Percentiles rank a stretch among this genome's conserved stretches.
Evolutionary conservation across 2,113 vertebrate species (phyloP).

Genomic region (Perca schrenkii): DNA sequence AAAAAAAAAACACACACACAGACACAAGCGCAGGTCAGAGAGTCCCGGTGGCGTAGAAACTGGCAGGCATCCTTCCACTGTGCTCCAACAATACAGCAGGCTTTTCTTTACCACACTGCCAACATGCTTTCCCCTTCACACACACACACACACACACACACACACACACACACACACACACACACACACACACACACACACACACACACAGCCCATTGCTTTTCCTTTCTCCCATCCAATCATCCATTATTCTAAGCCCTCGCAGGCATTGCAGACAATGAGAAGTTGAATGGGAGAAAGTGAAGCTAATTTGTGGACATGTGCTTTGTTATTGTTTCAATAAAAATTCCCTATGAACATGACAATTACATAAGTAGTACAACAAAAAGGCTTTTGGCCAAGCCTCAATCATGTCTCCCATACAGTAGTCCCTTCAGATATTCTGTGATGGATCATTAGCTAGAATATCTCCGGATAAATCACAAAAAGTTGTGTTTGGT

Average conservation of each 20-base stretch:
- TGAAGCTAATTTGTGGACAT: constrained; percentile 81
- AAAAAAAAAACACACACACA: constrained; percentile 50
- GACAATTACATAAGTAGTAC: constrained; percentile 77
- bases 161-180: constrained; percentile 37
- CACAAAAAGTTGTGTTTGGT: constrained; percentile 52
- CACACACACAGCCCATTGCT: constrained; percentile 55
- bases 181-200: constrained; percentile 38
- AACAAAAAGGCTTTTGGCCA: constrained; percentile 76
- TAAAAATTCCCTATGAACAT: constrained; percentile 77
- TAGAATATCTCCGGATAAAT: constrained; percentile 48
- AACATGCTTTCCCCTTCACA: constrained; percentile 60
- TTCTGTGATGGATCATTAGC: constrained; percentile 64
- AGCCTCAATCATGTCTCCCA: constrained; percentile 57
- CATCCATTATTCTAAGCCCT: constrained; percentile 77
- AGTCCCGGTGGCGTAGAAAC: constrained; percentile 76
- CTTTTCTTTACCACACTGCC: constrained; percentile 80
- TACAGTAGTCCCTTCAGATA: constrained; percentile 67
- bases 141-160: constrained; percentile 36
- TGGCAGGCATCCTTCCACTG: constrained; percentile 76
- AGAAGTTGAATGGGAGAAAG: constrained; percentile 74
- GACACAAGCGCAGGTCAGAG: constrained; percentile 69
- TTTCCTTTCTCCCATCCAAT: constrained; percentile 74
- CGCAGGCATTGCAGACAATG: constrained; percentile 78
- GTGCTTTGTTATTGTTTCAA: constrained; percentile 81
- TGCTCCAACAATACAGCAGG: constrained; percentile 80